These are phyloP conservation scores for Dendroctonus valens DNA, from an alignment of 1,140 invertebrate genomes.

Conservation along the genomic window DNA sequence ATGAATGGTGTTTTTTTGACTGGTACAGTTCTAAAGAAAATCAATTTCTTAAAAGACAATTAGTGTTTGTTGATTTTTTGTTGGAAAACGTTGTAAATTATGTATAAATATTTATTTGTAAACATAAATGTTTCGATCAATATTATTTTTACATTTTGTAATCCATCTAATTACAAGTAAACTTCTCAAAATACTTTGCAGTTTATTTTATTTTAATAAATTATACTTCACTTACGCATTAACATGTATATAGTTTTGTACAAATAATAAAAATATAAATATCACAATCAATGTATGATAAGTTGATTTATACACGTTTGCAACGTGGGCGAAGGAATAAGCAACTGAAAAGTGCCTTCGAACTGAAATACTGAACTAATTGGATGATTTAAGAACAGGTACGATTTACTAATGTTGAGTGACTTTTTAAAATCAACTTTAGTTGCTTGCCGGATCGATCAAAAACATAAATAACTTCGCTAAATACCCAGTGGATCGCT, in stretches of 20 bases:
- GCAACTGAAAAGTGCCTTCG: not conserved
- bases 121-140: not conserved
- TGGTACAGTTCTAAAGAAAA: too few relatives aligned
- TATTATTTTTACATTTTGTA: not conserved
- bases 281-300: constrained; percentile 6
- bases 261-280: constrained; percentile 9
- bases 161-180: not conserved
- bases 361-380: too few relatives aligned
- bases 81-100: too few relatives aligned
- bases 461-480: too few relatives aligned
- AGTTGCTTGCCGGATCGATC: too few relatives aligned
- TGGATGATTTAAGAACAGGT: too few relatives aligned
- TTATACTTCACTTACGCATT: not conserved
- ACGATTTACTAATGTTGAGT: too few relatives aligned
- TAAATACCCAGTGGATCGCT: too few relatives aligned
- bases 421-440: too few relatives aligned
- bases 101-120: not conserved
- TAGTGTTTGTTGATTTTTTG: too few relatives aligned
- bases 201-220: constrained; percentile 7
- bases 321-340: not conserved
- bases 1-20: too few relatives aligned
- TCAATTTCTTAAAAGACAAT: too few relatives aligned
- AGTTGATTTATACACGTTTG: constrained; percentile 2
- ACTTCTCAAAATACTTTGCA: not conserved
- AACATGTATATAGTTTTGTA: constrained; percentile 7